phyloP scores from a whole-genome alignment of 2,113 vertebrate genomes.

The Zootoca vivipara region DNA sequence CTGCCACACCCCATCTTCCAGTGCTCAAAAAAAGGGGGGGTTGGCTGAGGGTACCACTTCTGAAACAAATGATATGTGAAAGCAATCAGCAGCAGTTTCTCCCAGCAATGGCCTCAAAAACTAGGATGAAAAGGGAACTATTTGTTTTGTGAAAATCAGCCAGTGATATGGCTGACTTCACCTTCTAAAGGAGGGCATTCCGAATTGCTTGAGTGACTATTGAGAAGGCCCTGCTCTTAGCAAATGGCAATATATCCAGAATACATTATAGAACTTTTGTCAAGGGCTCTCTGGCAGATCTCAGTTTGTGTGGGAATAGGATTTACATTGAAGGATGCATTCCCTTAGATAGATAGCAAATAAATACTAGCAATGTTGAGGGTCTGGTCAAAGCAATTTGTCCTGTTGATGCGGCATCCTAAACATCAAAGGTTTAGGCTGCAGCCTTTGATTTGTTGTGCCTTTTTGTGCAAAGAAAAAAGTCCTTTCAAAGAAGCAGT shows the following conservation, averaged over 20 bases:
- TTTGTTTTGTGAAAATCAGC: background rate
- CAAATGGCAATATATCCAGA: background rate
- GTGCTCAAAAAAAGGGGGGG: no score
- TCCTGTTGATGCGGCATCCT: background rate
- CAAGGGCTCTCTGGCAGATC: background rate
- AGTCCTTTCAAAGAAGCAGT: slow-evolving; percentile 2
- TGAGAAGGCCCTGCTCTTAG: background rate
- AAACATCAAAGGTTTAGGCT: background rate
- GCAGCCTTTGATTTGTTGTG: background rate
- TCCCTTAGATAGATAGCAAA: background rate
- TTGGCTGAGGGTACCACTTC: no score
- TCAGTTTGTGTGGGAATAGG: background rate
- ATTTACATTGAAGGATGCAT: background rate
- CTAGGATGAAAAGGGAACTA: no score
- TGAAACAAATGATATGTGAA: no score
- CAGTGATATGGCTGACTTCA: background rate
- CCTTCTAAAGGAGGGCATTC: background rate
- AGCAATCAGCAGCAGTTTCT: no score
- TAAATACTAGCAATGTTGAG: no score
- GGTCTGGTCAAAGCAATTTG: background rate
- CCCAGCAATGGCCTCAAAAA: no score
- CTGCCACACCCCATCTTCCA: no score
- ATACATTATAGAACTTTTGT: no score
- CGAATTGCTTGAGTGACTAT: no score
- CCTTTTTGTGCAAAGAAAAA: background rate